Percentiles rank a stretch among this genome's conserved stretches.
Conservation (phyloP, 1,140 invertebrate species). For the Sarcophaga bullata region DNA sequence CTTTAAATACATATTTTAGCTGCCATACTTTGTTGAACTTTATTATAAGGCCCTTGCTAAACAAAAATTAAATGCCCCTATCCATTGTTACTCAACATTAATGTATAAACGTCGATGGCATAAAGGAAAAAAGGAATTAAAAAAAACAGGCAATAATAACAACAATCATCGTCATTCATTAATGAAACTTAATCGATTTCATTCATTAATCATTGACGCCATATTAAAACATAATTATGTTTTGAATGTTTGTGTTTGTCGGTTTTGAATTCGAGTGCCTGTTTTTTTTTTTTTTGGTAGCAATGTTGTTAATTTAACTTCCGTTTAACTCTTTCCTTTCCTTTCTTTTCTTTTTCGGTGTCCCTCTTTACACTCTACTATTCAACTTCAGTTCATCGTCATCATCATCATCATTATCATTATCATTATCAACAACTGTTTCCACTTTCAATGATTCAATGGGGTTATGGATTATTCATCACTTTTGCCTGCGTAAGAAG, state of each 20-base stretch:
- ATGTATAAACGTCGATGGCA: too few species aligned
- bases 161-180: conserved; percentile 58
- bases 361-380: neutral
- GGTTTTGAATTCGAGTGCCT: neutral
- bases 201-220: conserved; percentile 61
- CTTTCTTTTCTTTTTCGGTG: neutral
- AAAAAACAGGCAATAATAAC: conserved; percentile 40
- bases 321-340: conserved; percentile 38
- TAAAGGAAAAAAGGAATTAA: too few species aligned
- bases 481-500: neutral
- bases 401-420: neutral
- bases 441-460: neutral
- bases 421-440: neutral
- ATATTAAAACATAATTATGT: conserved; percentile 46
- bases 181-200: conserved; percentile 65
- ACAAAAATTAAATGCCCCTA: too few species aligned
- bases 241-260: neutral
- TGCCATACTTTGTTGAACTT: too few species aligned
- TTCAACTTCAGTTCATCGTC: neutral
- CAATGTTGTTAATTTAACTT: neutral
- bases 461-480: neutral
- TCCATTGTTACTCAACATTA: too few species aligned
- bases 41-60: too few species aligned
- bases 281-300: neutral
- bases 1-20: too few species aligned